Base-by-base conservation (phyloP, 2,888 invertebrate genomes). In the Bombylius major region DNA sequence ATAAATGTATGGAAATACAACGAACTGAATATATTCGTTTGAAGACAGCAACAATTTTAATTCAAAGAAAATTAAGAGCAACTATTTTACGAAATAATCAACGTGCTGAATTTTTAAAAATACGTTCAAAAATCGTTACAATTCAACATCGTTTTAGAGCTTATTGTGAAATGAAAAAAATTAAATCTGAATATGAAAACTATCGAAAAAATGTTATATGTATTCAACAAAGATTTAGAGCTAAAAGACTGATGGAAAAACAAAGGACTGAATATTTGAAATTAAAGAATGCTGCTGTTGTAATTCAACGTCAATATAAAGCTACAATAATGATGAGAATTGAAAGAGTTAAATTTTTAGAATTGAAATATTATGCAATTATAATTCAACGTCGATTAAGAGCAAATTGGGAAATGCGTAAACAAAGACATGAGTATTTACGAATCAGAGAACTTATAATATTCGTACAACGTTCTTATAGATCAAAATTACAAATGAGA, bases 291-390 rank as follows among this genome's bases (percentile, higher is more conserved):
- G 59, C 65, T 5, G 56, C 65, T 3, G 57, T 71, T 13, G 63
- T 65, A 51, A 53, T 74, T 55, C 73, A 74, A 59, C 70, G 68
- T 49, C 67, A 65, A 54, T 81, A 75, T 62, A 75, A 78, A 36
- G 75, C 72, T 44, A 65, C 74, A 4, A 48, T 72, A 14, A 53
- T 11, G 8, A 50, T 50, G 50, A 39, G 42, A 23, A 12, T 42
- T 5, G 23, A 50, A 42, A 32, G 42, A 42, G 14, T 3, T 42
- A n/a, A 50, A 6, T 70, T 61, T 56, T 58, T 58, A 8, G 49
- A 46, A 14, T 65, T 77, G 13, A 67, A 67, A n/a, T 58, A 65
- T 13, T 70, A 75, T 1, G 61, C 68, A 9, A 33, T 76, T 8
- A 59, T 59, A 0, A 64, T 72, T 42, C 71, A 72, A 58, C 62